These are phyloP conservation scores for Neogale vison DNA, from an alignment of 2,113 vertebrate genomes.

Conservation along the genomic window DNA sequence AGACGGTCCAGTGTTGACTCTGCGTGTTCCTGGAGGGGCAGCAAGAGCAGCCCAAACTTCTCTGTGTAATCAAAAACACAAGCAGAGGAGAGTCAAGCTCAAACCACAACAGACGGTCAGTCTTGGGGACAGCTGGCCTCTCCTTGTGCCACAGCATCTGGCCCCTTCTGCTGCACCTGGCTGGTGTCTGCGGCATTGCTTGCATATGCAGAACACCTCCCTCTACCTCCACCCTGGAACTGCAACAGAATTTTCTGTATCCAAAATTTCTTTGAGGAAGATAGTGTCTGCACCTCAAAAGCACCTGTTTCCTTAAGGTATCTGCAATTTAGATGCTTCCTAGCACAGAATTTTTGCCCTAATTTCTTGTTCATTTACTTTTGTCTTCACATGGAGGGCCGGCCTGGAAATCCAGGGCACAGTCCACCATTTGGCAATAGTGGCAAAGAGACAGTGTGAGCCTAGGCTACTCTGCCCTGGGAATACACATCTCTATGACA, in stretches of 20 bases:
- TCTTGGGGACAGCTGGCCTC: not conserved
- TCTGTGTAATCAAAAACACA: not conserved
- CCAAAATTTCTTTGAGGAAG: not conserved
- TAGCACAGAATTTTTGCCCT: not conserved
- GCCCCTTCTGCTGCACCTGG: not conserved
- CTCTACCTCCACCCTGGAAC: not conserved
- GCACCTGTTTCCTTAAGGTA: not conserved
- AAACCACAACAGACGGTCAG: not conserved
- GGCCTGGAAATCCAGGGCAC: not conserved
- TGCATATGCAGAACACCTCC: fast-evolving
- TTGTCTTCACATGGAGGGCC: not conserved
- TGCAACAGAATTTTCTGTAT: not conserved
- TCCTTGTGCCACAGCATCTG: not conserved
- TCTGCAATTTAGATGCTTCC: not conserved
- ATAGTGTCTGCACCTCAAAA: not conserved
- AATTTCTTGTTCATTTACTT: constrained; percentile 1
- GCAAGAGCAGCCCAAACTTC: not conserved
- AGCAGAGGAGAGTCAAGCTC: not conserved
- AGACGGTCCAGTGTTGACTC: fast-evolving
- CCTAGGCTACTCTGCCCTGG: not conserved
- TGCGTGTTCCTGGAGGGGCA: not conserved
- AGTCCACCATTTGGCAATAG: not conserved
- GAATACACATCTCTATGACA: not conserved
- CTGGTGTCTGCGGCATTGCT: fast-evolving
- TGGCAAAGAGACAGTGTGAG: too few relatives aligned